phyloP scores from a whole-genome alignment of 2,113 vertebrate species.

The Pseudopodoces humilis region DNA sequence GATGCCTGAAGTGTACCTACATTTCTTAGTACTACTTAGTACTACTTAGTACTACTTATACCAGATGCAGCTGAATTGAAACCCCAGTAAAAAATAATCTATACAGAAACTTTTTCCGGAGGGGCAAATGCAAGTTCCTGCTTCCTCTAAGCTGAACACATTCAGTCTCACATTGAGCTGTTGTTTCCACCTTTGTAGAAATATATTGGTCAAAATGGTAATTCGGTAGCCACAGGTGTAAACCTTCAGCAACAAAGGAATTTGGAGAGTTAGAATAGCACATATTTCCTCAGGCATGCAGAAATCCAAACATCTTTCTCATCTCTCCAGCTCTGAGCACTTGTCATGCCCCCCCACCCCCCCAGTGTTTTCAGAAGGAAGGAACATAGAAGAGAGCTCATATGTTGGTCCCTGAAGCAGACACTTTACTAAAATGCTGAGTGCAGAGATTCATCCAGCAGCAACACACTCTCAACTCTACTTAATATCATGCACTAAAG shows the following conservation, averaged over 20 bases:
- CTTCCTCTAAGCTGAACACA: not conserved
- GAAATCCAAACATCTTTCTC: not conserved
- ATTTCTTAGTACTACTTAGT: not conserved
- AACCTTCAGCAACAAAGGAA: not conserved
- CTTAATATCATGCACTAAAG: not conserved
- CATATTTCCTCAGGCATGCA: not conserved
- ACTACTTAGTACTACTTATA: not conserved
- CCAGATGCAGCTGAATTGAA: not conserved
- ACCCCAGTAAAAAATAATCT: not conserved
- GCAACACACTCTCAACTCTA: not conserved
- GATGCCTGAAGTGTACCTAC: not conserved
- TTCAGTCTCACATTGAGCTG: not conserved
- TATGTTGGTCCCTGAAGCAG: not conserved
- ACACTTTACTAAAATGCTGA: not conserved
- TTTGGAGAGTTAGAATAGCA: not conserved
- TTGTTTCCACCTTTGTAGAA: not conserved
- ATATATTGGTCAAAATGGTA: not conserved
- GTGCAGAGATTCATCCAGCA: not conserved
- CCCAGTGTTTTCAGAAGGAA: not conserved
- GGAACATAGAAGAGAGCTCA: not conserved
- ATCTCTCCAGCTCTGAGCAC: not conserved
- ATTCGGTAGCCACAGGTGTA: not conserved
- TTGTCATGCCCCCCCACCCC: not conserved
- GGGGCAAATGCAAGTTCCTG: fast-evolving
- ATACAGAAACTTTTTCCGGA: not conserved